Conservation (phyloP, 2,113 vertebrate species). For the Heterocephalus glaber region DNA sequence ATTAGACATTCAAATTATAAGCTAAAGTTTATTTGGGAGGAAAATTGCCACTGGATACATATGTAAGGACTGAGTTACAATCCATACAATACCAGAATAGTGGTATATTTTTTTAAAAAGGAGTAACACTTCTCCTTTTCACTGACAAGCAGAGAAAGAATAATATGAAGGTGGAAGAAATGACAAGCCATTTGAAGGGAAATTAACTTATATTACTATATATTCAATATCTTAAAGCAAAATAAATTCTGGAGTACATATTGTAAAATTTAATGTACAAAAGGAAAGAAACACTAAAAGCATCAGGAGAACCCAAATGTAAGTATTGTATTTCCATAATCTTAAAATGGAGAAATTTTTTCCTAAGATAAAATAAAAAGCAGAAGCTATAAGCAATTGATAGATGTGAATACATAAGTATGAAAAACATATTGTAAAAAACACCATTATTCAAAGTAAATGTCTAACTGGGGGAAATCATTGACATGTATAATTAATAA, state of each 20-base stretch:
- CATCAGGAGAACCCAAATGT: background rate
- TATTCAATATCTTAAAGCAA: background rate
- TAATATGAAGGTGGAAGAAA: background rate
- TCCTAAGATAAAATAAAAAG: conserved; percentile 39
- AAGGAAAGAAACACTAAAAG: background rate
- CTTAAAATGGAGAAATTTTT: background rate
- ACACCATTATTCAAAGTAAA: conserved; percentile 15
- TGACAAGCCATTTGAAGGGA: background rate
- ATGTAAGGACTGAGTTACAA: background rate
- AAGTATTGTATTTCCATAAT: conserved; percentile 54
- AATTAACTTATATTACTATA: background rate
- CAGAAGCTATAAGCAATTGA: background rate
- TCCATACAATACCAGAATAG: background rate
- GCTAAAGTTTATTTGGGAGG: background rate
- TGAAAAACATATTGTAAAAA: conserved; percentile 24
- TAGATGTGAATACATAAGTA: background rate
- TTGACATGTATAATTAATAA: background rate
- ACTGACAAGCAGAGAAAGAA: background rate
- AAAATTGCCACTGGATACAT: background rate
- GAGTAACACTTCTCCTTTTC: conserved; percentile 5
- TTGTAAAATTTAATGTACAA: conserved; percentile 9
- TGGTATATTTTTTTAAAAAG: conserved; percentile 28
- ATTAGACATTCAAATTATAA: background rate
- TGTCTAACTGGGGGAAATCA: background rate
- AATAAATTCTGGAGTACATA: background rate